Base-by-base conservation (phyloP, 2,888 invertebrate species). In the Thereva nobilitata region DNA sequence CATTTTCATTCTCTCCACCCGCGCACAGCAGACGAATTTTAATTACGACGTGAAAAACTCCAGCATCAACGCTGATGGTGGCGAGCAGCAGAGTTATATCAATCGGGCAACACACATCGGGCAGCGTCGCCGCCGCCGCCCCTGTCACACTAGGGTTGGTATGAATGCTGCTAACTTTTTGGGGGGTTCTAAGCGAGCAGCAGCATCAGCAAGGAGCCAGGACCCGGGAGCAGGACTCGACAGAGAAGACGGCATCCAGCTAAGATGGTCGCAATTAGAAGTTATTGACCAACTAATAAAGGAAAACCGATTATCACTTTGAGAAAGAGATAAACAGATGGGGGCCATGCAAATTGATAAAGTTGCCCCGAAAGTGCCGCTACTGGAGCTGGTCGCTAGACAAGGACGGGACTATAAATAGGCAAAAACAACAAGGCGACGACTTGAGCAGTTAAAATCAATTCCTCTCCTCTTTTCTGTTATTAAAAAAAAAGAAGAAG, bases 361-460 rank as follows among this genome's bases (percentile, higher is more conserved):
- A 54, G 5, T 64, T 52, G 50, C 50, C 12, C 4, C 9, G 37
- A 34, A n/a, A 40, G 2, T 50, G 23, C 50, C 42, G 23, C 23
- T 37, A n/a, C 38, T 34, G 34, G 38, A 47, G 35, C 8, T 42
- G 44, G 1, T 9, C 9, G 9, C 10, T 4, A 42, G 34, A 42
- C 7, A 52, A 10, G 10, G 6, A 9, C 34, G 34, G 37, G 35
- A 5, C n/a, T 8, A 4, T 1, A 9, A 10, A 53, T 8, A 35
- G 44, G 10, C 35, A 53, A 64, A 8, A 64, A 53, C 64, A 53
- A 64, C 53, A 34, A 53, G n/a, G 64, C 64, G 54, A 55, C 54
- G 64, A 55, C 54, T 64, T 64, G 55, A 64, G 61, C 68, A 68
- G 68, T 70, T 70, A 70, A 68, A 70, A 70, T 70, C 70, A 70